Evolutionary conservation across 2,797 vertebrate genomes (phyloP).

Genomic region (Macrochelys suwanniensis): DNA sequence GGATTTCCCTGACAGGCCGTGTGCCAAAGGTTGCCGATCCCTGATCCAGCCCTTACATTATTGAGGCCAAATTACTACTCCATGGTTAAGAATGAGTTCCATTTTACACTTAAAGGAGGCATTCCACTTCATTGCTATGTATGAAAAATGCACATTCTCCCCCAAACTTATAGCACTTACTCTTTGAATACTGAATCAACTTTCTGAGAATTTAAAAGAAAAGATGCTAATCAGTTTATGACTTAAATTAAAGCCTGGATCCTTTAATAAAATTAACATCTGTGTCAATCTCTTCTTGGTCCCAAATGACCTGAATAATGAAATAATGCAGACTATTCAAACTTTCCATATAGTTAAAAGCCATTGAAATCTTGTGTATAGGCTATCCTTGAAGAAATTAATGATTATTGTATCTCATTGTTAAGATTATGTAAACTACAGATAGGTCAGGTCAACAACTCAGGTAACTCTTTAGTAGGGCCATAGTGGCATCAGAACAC

Average conservation of each 20-base stretch:
- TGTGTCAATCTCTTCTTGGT: neutral
- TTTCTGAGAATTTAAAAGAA: neutral
- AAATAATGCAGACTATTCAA: neutral
- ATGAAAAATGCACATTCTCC: fast-evolving
- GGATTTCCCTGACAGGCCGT: too few relatives aligned
- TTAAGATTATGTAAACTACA: neutral
- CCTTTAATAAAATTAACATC: neutral
- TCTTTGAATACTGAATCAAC: neutral
- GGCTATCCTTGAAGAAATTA: neutral
- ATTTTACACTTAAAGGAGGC: neutral
- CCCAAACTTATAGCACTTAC: neutral
- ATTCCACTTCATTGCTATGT: fast-evolving
- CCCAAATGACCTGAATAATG: neutral
- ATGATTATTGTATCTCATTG: neutral
- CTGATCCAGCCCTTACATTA: too few relatives aligned
- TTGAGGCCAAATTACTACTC: neutral
- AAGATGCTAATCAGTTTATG: neutral
- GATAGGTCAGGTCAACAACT: neutral
- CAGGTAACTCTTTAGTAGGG: neutral
- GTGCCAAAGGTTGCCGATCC: too few relatives aligned
- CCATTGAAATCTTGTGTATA: neutral
- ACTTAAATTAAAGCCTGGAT: neutral
- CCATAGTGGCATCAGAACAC: neutral
- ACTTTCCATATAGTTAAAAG: neutral
- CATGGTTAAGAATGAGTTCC: neutral